These are phyloP conservation scores for Clostera curtula DNA, from an alignment of 2,888 invertebrate genomes.

Conservation along the genomic window DNA sequence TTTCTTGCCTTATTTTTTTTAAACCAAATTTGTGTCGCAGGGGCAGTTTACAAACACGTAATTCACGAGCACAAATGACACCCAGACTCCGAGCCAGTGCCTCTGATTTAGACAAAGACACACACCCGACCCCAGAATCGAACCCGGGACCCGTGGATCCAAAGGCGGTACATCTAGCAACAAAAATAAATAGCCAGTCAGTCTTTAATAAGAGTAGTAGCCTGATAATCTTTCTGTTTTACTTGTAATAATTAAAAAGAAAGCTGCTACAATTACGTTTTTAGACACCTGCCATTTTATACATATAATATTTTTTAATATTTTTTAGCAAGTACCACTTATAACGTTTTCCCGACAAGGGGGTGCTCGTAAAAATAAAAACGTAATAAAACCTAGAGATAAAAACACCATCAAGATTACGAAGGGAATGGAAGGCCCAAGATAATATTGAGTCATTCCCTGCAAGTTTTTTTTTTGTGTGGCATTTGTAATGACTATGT, in stretches of 20 bases:
- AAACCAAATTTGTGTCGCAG: too few species aligned
- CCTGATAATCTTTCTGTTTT: constrained; percentile 7
- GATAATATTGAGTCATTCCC: constrained; percentile 34
- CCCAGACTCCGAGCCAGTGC: too few species aligned
- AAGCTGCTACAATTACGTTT: constrained; percentile 15
- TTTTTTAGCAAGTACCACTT: constrained; percentile 26
- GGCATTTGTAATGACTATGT: constrained; percentile 32
- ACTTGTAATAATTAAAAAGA: constrained; percentile 11
- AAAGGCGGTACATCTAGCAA: too few species aligned
- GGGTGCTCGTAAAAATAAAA: constrained; percentile 45
- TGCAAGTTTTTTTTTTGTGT: constrained; percentile 34
- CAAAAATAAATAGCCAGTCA: too few species aligned
- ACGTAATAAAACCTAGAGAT: constrained; percentile 45
- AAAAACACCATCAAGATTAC: constrained; percentile 56
- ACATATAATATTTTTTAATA: constrained; percentile 32
- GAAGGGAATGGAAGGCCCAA: constrained; percentile 32
- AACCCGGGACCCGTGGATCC: too few species aligned
- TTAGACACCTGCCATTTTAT: constrained; percentile 23
- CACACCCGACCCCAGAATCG: too few species aligned
- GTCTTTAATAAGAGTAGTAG: too few species aligned
- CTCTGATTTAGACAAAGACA: too few species aligned
- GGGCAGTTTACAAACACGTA: too few species aligned
- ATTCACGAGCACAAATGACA: too few species aligned
- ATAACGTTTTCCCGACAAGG: constrained; percentile 22
- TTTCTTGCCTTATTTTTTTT: too few species aligned